Evolutionary conservation across 2,888 invertebrate genomes (phyloP).

Genomic region (Scaeva pyrastri): DNA sequence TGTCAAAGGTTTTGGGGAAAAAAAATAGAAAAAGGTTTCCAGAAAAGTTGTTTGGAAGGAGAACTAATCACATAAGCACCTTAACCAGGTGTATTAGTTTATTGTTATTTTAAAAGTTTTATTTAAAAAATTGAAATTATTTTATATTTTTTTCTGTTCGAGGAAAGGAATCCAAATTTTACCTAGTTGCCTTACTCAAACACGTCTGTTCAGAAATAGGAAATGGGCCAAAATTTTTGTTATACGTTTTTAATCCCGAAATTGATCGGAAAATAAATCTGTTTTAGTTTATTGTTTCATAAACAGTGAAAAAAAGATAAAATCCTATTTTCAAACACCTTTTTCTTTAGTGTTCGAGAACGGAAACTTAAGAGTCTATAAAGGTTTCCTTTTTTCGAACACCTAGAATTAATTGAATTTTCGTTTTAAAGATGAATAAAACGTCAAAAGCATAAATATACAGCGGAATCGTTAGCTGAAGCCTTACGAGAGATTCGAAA

Average conservation of each 20-base stretch:
- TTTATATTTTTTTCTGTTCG: conserved; percentile 2
- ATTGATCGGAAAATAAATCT: conserved; percentile 6
- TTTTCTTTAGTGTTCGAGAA: conserved; percentile 5
- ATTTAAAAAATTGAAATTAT: conserved; percentile 1
- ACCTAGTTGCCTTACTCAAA: conserved; percentile 1
- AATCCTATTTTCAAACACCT: conserved; percentile 6
- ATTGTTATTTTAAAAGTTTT: conserved; percentile 2
- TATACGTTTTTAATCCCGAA: background rate
- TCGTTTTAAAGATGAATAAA: background rate
- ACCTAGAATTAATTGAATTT: background rate
- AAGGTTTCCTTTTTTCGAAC: conserved; percentile 7
- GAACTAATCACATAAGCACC: background rate
- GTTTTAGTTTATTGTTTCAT: background rate
- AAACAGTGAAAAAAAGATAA: background rate
- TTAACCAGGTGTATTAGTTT: background rate
- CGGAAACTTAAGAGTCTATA: background rate
- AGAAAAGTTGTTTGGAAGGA: background rate
- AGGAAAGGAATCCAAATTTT: conserved; percentile 1
- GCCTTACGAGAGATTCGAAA: background rate
- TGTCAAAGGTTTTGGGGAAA: background rate
- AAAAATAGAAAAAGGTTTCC: background rate
- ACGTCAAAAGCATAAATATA: background rate
- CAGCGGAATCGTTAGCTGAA: background rate
- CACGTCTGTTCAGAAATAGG: conserved; percentile 6
- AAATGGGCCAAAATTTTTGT: background rate